Evolutionary conservation across 2,888 invertebrate genomes (phyloP).

Genomic region (Plebejus melissa): DNA sequence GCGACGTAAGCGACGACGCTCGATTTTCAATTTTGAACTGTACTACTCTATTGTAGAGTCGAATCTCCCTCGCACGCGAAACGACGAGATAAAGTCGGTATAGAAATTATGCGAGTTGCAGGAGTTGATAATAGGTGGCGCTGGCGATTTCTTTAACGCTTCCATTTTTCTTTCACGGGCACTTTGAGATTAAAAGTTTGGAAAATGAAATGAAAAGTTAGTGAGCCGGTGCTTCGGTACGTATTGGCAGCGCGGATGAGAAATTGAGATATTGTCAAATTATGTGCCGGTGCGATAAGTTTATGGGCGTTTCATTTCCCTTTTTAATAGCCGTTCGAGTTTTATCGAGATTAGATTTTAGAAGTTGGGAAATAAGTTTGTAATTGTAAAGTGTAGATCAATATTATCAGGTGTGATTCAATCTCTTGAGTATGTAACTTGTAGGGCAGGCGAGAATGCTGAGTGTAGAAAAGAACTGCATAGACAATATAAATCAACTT

Average conservation of each 20-base stretch:
- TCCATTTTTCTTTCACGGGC: constrained; percentile 77
- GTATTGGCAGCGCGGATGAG: constrained; percentile 50
- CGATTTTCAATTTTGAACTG: constrained; percentile 25
- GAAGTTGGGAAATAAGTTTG: not conserved
- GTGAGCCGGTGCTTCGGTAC: constrained; percentile 44
- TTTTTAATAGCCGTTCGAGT: not conserved
- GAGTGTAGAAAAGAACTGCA: no score
- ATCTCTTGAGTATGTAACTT: no score
- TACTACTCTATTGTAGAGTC: constrained; percentile 23
- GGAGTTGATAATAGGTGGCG: constrained; percentile 76
- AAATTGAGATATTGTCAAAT: constrained; percentile 18
- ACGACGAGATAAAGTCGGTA: constrained; percentile 34
- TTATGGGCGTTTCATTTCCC: constrained; percentile 9
- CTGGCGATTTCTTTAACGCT: constrained; percentile 73
- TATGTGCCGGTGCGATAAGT: not conserved
- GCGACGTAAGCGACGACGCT: constrained; percentile 44
- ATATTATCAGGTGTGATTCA: not conserved
- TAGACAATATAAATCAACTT: no score
- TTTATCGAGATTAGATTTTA: not conserved
- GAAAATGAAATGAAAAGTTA: constrained; percentile 73
- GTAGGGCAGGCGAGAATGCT: no score
- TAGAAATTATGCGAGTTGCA: constrained; percentile 52
- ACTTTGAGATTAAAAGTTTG: constrained; percentile 79
- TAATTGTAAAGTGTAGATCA: not conserved
- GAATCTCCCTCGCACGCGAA: constrained; percentile 17